These are phyloP conservation scores for Colius striatus DNA, from an alignment of 2,113 vertebrate species.

Conservation along the genomic window DNA sequence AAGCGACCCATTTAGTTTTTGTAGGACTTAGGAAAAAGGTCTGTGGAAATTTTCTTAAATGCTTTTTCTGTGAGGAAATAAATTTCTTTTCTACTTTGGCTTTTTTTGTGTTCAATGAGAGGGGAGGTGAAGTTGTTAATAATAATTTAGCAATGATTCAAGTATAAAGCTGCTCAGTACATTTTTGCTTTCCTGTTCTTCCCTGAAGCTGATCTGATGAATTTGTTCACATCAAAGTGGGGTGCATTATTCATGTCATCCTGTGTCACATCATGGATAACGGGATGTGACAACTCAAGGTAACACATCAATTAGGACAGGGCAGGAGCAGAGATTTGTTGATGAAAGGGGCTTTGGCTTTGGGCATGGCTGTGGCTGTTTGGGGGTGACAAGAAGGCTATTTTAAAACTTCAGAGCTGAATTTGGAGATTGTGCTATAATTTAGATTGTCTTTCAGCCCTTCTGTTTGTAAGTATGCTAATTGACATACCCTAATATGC, in stretches of 20 bases:
- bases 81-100: neutral
- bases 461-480: neutral
- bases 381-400: neutral
- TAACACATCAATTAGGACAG: neutral
- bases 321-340: neutral
- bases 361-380: neutral
- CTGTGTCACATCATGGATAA: neutral
- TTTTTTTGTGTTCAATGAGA: neutral
- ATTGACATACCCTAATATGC: neutral
- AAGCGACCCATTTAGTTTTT: neutral
- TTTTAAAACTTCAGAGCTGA: neutral
- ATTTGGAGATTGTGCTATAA: neutral
- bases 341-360: neutral
- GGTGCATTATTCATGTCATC: neutral
- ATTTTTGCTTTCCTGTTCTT: neutral
- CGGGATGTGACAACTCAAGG: constrained; percentile 10
- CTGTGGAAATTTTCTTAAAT: neutral
- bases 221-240: neutral
- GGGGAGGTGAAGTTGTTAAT: neutral
- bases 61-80: neutral
- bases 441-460: neutral
- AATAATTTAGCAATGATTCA: neutral
- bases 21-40: neutral
- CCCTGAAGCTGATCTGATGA: neutral
- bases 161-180: neutral